Evolutionary conservation across 2,113 vertebrate genomes (phyloP), one percentile per base, ranked within the genome.

Genomic region (Sarotherodon lohbergeri): DNA sequence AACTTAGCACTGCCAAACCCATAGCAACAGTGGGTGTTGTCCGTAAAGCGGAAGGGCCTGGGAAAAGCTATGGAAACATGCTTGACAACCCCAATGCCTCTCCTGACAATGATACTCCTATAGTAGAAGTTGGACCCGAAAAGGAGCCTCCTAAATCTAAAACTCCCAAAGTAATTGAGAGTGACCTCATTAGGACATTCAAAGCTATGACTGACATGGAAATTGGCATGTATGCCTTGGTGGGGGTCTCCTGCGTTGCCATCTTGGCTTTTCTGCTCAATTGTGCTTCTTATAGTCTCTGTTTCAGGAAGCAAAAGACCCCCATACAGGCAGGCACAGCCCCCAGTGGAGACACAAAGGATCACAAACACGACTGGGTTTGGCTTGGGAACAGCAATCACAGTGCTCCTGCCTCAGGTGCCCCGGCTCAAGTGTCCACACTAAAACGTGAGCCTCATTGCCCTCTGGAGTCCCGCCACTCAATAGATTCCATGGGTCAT

Each of bases 281-380:
- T 82, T 99, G 98, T 2, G 97, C 95, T 84, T 96, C 97, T 6
- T 98, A 98, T n/a, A 97, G 96, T 0, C 50, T 97, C 2, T 97
- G 96, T 90, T 97, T 97, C 91, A 95, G 96, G 9, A 96, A 95
- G 80, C 97, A 97, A 19, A 98, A 97, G 81, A 95, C 94, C 5
- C 97, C 97, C 7, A 94, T 97, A 1, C 97, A 98, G 39, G 73
- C 86, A 2, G 97, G 95, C 55, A 96, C 96, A 7, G 91, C 94
- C 56, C 97, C 96, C 24, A 57, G 91, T 6, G 66, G 95, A 88
- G 97, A 96, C 81, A 96, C 96, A 1, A 84, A 97, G 91, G 97
- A 97, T 80, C 98, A 98, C 90, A 96, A 97, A 5, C 98, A 98
- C 0, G 97, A 98, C 95, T 99, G 98, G 98, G 97, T 99, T 2